Percentiles rank a stretch among this genome's conserved stretches.
These are phyloP conservation scores for Nebria salina DNA, from an alignment of 2,888 invertebrate genomes.

Conservation along the genomic window DNA sequence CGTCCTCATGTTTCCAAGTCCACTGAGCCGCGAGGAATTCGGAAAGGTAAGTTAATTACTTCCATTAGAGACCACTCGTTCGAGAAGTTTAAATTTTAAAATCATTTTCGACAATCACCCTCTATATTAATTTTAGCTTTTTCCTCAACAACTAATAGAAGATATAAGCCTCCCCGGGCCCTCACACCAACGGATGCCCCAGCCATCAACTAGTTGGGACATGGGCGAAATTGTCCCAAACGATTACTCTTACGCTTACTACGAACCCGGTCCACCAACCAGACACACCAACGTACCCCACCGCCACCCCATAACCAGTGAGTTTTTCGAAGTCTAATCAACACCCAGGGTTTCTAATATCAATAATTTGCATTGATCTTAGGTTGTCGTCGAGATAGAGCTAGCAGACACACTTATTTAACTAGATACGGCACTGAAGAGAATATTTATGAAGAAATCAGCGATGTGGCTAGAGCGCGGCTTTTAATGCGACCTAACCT, in stretches of 20 bases:
- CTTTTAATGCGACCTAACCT: constrained; percentile 52
- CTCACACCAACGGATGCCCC: constrained; percentile 55
- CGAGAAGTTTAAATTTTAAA: constrained; percentile 58
- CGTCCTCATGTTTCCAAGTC: constrained; percentile 60
- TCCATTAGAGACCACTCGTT: too few relatives aligned
- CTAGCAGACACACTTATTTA: constrained; percentile 75
- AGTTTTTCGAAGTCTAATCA: constrained; percentile 24
- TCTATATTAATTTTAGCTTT: constrained; percentile 63
- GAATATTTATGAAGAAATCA: constrained; percentile 84
- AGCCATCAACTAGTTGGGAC: constrained; percentile 45
- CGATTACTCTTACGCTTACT: constrained; percentile 87
- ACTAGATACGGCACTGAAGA: constrained; percentile 86
- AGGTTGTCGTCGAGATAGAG: constrained; percentile 50
- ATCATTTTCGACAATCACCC: constrained; percentile 65
- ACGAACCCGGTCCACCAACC: constrained; percentile 74
- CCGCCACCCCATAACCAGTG: constrained; percentile 57
- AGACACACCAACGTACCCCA: constrained; percentile 72
- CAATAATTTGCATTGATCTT: not conserved
- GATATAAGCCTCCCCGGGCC: constrained; percentile 54
- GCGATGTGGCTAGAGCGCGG: constrained; percentile 66
- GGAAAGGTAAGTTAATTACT: constrained; percentile 60
- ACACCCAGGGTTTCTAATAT: not conserved
- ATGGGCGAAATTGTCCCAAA: constrained; percentile 57
- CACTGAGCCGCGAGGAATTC: constrained; percentile 61
- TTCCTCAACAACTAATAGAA: constrained; percentile 53